phyloP scores from a whole-genome alignment of 2,797 vertebrate species.

The Acanthis flammea region DNA sequence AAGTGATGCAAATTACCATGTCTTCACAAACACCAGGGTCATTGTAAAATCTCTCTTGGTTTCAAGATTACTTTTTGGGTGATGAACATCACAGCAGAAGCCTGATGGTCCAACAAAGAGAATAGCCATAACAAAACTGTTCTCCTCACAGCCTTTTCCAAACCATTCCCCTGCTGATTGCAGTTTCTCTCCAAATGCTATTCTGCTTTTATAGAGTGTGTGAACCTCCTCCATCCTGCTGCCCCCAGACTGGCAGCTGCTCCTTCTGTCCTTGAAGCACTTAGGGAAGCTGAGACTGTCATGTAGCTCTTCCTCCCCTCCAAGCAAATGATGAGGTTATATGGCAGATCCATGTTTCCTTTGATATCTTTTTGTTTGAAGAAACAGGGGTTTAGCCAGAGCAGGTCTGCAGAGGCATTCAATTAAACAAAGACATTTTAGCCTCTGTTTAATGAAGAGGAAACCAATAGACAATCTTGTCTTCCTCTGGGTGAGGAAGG shows the following conservation, averaged over 20 bases:
- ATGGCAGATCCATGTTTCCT: conserved; percentile 21
- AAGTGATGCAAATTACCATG: neutral
- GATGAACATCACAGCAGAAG: neutral
- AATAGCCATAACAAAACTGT: neutral
- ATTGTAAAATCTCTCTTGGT: neutral
- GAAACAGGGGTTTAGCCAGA: conserved; percentile 25
- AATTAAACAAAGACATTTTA: conserved; percentile 29
- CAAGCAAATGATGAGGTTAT: neutral
- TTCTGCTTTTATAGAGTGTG: neutral
- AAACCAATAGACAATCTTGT: conserved; percentile 41
- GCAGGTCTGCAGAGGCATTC: neutral
- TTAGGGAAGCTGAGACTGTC: neutral
- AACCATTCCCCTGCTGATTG: neutral
- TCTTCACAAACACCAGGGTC: neutral
- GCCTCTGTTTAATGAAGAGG: conserved; percentile 16
- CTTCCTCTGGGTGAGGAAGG: neutral
- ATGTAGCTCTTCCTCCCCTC: conserved; percentile 12
- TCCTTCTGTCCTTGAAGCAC: conserved; percentile 37
- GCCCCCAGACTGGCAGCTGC: conserved; percentile 33
- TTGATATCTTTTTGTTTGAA: conserved; percentile 37
- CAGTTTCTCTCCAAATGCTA: neutral
- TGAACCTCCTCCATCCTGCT: conserved; percentile 11
- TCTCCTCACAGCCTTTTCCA: neutral
- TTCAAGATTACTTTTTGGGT: neutral
- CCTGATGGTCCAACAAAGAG: neutral